Percentiles rank a stretch among this genome's conserved stretches.
Conservation (phyloP, 2,797 vertebrate genomes). For the Agapornis canus region DNA sequence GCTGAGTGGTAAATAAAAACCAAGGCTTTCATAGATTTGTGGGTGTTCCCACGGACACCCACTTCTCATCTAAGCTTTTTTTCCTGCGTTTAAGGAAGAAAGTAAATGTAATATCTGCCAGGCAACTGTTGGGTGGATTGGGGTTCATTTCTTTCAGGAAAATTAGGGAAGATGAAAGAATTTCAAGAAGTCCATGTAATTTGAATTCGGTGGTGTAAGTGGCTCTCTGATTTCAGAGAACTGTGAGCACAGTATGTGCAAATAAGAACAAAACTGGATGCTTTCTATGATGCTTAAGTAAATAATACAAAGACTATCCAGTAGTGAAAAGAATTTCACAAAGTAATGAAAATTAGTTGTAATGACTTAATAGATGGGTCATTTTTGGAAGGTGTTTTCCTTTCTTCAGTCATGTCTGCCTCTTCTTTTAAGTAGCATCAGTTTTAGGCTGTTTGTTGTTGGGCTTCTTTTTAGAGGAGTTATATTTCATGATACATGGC, state of each 20-base stretch:
- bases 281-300: background rate
- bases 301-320: background rate
- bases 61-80: background rate
- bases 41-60: background rate
- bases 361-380: background rate
- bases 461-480: background rate
- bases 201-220: background rate
- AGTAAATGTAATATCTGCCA: background rate
- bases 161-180: slow-evolving; percentile 20
- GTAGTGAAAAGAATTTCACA: background rate
- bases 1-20: background rate
- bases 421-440: background rate
- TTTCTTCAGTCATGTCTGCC: background rate
- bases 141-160: background rate
- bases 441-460: background rate
- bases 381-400: background rate
- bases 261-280: background rate
- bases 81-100: background rate
- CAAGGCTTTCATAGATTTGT: background rate
- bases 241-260: background rate
- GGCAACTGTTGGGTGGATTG: background rate
- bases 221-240: background rate
- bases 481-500: background rate
- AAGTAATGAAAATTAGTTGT: background rate
- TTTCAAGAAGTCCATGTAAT: background rate